Conservation (phyloP, 2,888 invertebrate species). For the Diogma glabrata region DNA sequence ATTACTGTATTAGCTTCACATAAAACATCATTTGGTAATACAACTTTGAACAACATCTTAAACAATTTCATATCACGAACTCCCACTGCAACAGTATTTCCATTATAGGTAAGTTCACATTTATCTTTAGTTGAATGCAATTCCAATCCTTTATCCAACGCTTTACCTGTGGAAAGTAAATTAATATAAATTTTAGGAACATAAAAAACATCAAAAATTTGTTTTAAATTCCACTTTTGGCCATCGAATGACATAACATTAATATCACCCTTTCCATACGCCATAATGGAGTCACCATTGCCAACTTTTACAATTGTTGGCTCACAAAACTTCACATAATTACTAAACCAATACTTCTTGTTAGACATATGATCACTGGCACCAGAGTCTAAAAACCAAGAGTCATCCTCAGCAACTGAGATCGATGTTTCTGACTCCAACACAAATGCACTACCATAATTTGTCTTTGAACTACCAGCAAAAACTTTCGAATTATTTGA, state of each 20-base stretch:
- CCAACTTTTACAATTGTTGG: neutral
- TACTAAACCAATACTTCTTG: neutral
- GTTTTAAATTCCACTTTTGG: conserved; percentile 9
- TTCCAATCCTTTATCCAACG: conserved; percentile 13
- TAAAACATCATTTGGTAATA: neutral
- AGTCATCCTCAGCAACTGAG: neutral
- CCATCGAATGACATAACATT: conserved; percentile 16
- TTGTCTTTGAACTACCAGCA: neutral
- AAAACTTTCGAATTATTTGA: conserved; percentile 9
- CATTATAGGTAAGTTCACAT: conserved; percentile 14
- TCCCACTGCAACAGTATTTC: conserved; percentile 14
- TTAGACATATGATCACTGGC: neutral
- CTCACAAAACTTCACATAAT: neutral
- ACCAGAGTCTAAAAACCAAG: conserved; percentile 2
- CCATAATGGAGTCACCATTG: neutral
- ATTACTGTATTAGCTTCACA: neutral
- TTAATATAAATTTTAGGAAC: conserved; percentile 16
- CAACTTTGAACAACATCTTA: conserved; percentile 14
- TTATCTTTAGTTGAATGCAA: conserved; percentile 1
- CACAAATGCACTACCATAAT: neutral
- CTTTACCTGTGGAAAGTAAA: conserved; percentile 12
- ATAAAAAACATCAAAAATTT: conserved; percentile 17
- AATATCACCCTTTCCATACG: neutral
- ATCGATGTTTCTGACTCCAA: too few species aligned
- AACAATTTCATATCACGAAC: conserved; percentile 13